These are phyloP conservation scores for Gobionotothen gibberifrons DNA, from an alignment of 2,797 vertebrate genomes.

Conservation along the genomic window DNA sequence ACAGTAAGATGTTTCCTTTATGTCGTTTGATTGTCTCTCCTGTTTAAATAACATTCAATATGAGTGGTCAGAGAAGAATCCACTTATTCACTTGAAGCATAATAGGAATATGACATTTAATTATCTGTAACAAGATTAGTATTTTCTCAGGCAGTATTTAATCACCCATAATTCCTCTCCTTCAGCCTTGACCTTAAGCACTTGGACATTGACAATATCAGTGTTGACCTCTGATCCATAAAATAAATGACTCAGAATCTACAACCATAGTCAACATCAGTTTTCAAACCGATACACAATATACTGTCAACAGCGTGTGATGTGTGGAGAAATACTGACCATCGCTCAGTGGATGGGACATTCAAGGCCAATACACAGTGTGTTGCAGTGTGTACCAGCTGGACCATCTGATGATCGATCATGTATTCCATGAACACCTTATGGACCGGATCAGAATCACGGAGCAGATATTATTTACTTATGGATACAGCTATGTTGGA, in stretches of 20 bases:
- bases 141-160: neutral
- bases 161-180: neutral
- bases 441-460: too few relatives aligned
- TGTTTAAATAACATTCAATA: neutral
- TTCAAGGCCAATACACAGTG: constrained; percentile 1
- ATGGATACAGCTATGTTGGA: too few relatives aligned
- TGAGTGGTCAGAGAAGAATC: neutral
- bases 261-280: constrained; percentile 10
- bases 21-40: neutral
- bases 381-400: neutral
- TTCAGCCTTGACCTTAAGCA: constrained; percentile 22
- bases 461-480: too few relatives aligned
- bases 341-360: constrained; percentile 17
- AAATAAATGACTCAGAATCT: constrained; percentile 12
- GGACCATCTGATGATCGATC: neutral
- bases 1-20: neutral
- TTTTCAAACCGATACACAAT: constrained; percentile 5
- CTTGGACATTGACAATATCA: constrained; percentile 1
- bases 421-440: neutral
- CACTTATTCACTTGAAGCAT: neutral
- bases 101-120: constrained; percentile 2
- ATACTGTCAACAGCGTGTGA: constrained; percentile 4
- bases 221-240: constrained; percentile 24
- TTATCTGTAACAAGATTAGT: neutral
- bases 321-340: constrained; percentile 7